Percentiles rank a stretch among this genome's conserved stretches.
These are phyloP conservation scores for Trachops cirrhosus DNA, from an alignment of 2,797 vertebrate genomes.

Conservation along the genomic window DNA sequence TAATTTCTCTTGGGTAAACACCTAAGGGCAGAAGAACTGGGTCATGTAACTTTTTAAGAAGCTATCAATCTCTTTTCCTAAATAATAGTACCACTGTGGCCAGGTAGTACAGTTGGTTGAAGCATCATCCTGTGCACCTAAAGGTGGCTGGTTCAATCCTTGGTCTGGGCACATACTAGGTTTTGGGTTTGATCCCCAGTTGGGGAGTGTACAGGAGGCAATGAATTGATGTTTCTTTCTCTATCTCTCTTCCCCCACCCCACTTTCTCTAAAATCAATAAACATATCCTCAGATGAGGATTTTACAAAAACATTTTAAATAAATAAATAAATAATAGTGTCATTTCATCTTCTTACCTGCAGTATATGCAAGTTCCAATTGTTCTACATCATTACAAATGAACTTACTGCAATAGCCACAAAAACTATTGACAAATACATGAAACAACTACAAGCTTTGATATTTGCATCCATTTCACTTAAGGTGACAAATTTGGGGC, in stretches of 20 bases:
- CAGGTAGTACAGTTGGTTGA: no score
- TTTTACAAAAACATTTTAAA: no score
- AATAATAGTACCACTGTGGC: background rate
- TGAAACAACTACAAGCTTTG: background rate
- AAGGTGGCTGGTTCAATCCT: no score
- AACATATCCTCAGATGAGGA: no score
- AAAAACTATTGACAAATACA: background rate
- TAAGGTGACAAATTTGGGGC: background rate
- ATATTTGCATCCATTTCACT: background rate
- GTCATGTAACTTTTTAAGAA: background rate
- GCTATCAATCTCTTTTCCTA: background rate
- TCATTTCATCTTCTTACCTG: background rate
- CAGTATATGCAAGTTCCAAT: background rate
- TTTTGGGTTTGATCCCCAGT: no score
- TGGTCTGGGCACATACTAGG: no score
- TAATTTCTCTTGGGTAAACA: background rate
- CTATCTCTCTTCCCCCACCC: no score
- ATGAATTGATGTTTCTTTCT: no score
- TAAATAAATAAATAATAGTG: background rate
- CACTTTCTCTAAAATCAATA: no score
- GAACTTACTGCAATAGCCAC: background rate
- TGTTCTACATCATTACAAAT: background rate
- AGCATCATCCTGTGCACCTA: no score
- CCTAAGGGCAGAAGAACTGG: background rate
- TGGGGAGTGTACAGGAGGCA: no score